Percentiles rank a stretch among this genome's conserved stretches.
Conservation (phyloP, 2,797 vertebrate genomes). For the Pangasius macronema region DNA sequence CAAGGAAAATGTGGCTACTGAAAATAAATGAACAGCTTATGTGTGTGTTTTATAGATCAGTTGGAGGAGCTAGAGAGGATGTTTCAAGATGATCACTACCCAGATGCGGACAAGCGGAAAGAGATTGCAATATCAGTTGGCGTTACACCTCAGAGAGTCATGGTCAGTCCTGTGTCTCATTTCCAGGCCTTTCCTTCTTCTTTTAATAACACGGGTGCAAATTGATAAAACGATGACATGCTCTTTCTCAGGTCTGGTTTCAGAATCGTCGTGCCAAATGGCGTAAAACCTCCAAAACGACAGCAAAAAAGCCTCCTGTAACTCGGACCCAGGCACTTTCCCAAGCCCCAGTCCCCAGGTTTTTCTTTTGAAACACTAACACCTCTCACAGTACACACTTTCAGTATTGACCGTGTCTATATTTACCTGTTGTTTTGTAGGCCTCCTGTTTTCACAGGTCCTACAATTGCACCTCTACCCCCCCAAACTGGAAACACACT, state of each 20-base stretch:
- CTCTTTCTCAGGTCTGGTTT: constrained; percentile 88
- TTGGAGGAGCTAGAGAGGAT: constrained; percentile 85
- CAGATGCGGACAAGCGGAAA: constrained; percentile 87
- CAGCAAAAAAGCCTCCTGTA: constrained; percentile 38
- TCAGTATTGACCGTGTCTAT: not conserved
- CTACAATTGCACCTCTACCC: constrained; percentile 54
- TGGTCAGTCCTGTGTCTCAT: constrained; percentile 73
- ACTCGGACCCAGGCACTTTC: constrained; percentile 8
- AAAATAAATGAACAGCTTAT: not conserved
- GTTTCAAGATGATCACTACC: constrained; percentile 94
- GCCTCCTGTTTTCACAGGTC: constrained; percentile 57
- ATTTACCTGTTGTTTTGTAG: constrained; percentile 55
- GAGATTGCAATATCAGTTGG: constrained; percentile 86
- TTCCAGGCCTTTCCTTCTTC: not conserved
- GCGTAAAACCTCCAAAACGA: constrained; percentile 78
- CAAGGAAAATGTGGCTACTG: not conserved
- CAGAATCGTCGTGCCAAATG: constrained; percentile 96
- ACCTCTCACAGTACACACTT: not conserved
- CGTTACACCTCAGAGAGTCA: constrained; percentile 92
- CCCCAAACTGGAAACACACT: constrained; percentile 61
- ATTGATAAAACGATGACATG: not conserved
- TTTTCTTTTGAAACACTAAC: not conserved
- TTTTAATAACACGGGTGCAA: not conserved
- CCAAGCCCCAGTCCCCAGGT: constrained; percentile 43
- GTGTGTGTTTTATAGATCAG: constrained; percentile 74